Evolutionary conservation across 2,797 vertebrate species (phyloP), one percentile per base, ranked within the genome.

Genomic region (Spheniscus humboldti): DNA sequence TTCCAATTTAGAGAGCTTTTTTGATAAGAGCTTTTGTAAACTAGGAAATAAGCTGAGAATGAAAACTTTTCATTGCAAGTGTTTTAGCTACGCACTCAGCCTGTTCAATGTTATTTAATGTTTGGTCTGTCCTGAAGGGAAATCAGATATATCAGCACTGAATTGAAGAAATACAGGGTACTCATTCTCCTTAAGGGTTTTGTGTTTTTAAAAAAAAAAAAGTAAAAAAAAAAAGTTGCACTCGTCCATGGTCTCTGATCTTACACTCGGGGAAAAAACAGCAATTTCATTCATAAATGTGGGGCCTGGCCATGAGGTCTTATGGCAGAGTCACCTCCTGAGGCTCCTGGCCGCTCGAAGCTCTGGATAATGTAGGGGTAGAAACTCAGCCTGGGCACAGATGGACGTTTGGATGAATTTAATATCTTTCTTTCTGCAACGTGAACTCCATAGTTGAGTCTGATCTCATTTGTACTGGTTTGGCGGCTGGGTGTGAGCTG

Each of bases 1-100:
- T 97, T 98, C 95, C 92, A 97, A 97, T 97, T 98, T 97, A 97
- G 90, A 96, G 88, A 92, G 94, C 78, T 94, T 97, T 97, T 96
- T 96, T 94, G 91, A 97, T 98, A 97, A 96, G 92, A 91, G 83
- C 83, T 95, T 98, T 97, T 97, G 93, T 96, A 97, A 98, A 96
- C 96, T 93, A 96, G 76, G 76, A 96, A 97, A 94, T 87, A 87
- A 97, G 60, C 72, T 94, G 72, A 94, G 94, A 74, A 92, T 89
- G 81, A 97, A 97, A 96, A 96, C 64, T 97, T 96, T 92, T 94
- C 81, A 78, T 92, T 91, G 76, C 8, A 82, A 91, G 68, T 88
- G 74, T 94, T 96, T 92, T 47, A 93, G 93, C 88, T 92, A 66
- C 0, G 0, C n/a, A 10, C 74, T 95, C 67, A 94, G 92, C 56